Conservation (phyloP, 2,797 vertebrate species). For the Gambelia wislizenii region DNA sequence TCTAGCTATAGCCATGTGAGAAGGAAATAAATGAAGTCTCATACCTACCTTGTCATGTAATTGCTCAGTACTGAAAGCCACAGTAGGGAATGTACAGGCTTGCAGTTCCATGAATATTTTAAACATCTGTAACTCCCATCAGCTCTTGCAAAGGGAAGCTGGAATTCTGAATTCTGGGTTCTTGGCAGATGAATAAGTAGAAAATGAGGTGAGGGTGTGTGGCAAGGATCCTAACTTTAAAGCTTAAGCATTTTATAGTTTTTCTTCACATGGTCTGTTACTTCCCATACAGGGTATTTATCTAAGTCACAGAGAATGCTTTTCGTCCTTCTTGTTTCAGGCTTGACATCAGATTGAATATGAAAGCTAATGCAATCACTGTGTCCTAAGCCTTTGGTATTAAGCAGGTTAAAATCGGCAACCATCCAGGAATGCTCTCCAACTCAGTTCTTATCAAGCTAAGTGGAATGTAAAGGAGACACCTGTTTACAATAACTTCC, state of each 20-base stretch:
- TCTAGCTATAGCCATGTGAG: too few relatives aligned
- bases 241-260: constrained; percentile 9
- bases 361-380: constrained; percentile 14
- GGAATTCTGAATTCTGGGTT: background rate
- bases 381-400: constrained; percentile 13
- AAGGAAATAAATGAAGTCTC: too few relatives aligned
- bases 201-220: background rate
- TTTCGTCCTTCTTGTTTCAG: constrained; percentile 28
- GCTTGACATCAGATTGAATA: constrained; percentile 22
- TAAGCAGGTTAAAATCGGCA: background rate
- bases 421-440: background rate
- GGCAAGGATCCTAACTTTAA: constrained; percentile 36
- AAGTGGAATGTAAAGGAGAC: background rate
- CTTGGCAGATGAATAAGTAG: constrained; percentile 30
- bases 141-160: constrained; percentile 17
- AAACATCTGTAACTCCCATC: background rate
- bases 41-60: too few relatives aligned
- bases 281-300: constrained; percentile 1
- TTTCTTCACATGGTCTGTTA: constrained; percentile 28
- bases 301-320: constrained; percentile 35
- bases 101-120: accelerated
- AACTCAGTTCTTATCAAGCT: background rate
- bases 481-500: background rate
- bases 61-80: constrained; percentile 16
- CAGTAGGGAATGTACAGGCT: background rate